Percentiles rank a stretch among this genome's conserved stretches.
phyloP scores from a whole-genome alignment of 2,113 vertebrate genomes.

The Sceloporus undulatus region DNA sequence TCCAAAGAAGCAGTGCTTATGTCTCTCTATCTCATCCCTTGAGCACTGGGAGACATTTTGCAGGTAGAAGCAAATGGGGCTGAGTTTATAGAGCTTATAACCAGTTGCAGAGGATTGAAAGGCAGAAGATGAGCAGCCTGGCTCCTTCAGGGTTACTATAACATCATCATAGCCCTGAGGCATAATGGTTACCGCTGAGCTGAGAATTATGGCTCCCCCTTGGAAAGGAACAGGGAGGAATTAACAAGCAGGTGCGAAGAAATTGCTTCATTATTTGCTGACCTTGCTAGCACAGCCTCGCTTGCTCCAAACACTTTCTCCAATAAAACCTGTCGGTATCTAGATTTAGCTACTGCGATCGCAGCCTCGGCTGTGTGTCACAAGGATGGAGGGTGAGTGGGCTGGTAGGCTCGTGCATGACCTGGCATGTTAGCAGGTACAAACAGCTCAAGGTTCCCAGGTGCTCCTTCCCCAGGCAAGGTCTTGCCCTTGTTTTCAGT shows the following conservation, averaged over 20 bases:
- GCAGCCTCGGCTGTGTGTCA: not conserved
- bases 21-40: not conserved
- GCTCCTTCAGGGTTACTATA: slow-evolving; percentile 16
- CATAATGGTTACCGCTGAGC: slow-evolving; percentile 18
- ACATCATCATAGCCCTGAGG: slow-evolving; percentile 35
- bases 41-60: slow-evolving; percentile 10
- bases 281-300: slow-evolving; percentile 11
- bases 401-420: not conserved
- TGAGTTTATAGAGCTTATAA: not conserved
- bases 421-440: not conserved
- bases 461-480: not conserved
- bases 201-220: slow-evolving; percentile 22
- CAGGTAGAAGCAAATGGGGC: not conserved
- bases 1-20: not conserved
- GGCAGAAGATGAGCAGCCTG: not conserved
- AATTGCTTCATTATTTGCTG: slow-evolving; percentile 41
- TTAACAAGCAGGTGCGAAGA: slow-evolving; percentile 41
- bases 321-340: slow-evolving; percentile 32
- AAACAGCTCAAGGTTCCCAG: not conserved
- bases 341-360: slow-evolving; percentile 18
- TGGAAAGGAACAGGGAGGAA: slow-evolving; percentile 9
- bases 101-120: not conserved
- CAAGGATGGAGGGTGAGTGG: not conserved
- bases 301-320: slow-evolving; percentile 1
- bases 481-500: not conserved